phyloP scores from a whole-genome alignment of 2,888 invertebrate species.

The Gastrophysa polygoni region DNA sequence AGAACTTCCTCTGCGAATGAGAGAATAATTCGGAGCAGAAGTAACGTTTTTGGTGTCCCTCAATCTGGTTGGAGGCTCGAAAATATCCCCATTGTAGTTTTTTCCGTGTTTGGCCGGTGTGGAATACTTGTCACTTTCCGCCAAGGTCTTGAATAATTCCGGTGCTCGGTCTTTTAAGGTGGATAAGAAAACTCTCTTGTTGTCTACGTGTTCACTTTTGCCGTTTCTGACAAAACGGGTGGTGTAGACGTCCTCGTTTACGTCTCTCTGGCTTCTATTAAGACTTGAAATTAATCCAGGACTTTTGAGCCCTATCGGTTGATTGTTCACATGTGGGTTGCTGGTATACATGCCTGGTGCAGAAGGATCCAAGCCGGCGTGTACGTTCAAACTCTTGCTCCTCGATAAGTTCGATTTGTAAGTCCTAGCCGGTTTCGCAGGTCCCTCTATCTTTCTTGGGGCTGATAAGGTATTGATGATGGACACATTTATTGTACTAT shows the following conservation, averaged over 20 bases:
- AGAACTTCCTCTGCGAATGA: slow-evolving; percentile 68
- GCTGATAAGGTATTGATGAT: slow-evolving; percentile 62
- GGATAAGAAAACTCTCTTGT: slow-evolving; percentile 70
- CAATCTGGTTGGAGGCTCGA: slow-evolving; percentile 58
- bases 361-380: slow-evolving; percentile 57
- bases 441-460: slow-evolving; percentile 60
- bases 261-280: slow-evolving; percentile 80
- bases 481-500: slow-evolving; percentile 72
- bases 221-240: slow-evolving; percentile 65
- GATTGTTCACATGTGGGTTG: slow-evolving; percentile 77
- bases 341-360: slow-evolving; percentile 70
- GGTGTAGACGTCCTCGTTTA: slow-evolving; percentile 65
- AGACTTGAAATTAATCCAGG: slow-evolving; percentile 87
- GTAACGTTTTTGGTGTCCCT: slow-evolving; percentile 43
- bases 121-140: slow-evolving; percentile 61
- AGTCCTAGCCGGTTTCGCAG: slow-evolving; percentile 79
- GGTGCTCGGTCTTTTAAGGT: slow-evolving; percentile 74
- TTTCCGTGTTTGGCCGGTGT: slow-evolving; percentile 48
- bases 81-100: slow-evolving; percentile 53
- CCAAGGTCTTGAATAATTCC: slow-evolving; percentile 72
- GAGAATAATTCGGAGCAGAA: slow-evolving; percentile 56
- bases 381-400: slow-evolving; percentile 86
- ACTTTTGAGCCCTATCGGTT: slow-evolving; percentile 77
- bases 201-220: slow-evolving; percentile 53
- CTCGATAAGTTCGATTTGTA: slow-evolving; percentile 76